Evolutionary conservation across 2,113 vertebrate species (phyloP).

Genomic region (Atractosteus spatula): DNA sequence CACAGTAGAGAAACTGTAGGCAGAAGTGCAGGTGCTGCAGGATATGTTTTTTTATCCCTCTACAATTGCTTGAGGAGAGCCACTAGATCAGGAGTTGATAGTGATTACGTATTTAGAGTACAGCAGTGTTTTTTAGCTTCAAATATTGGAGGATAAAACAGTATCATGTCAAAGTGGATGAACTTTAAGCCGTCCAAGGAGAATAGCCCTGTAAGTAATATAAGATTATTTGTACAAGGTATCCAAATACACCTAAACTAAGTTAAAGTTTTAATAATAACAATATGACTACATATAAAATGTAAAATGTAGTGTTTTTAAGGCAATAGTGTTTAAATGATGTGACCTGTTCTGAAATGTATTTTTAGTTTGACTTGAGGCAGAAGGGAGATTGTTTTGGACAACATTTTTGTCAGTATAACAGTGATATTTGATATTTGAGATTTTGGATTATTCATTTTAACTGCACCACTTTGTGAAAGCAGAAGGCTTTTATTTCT

Average conservation of each 20-base stretch:
- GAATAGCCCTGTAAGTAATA: slow-evolving; percentile 65
- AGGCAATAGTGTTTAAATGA: too few relatives aligned
- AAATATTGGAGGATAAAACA: slow-evolving; percentile 8
- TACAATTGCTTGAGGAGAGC: slow-evolving; percentile 9
- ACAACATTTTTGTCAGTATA: neutral
- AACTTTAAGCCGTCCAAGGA: slow-evolving; percentile 69
- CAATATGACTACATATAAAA: too few relatives aligned
- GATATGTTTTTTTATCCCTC: neutral
- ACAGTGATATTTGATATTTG: too few relatives aligned
- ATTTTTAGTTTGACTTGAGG: neutral
- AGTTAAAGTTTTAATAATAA: too few relatives aligned
- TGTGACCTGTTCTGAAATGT: too few relatives aligned
- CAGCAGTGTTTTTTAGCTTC: neutral
- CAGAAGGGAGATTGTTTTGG: neutral
- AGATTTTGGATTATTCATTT: too few relatives aligned
- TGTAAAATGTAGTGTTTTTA: too few relatives aligned
- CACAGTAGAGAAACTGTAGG: neutral
- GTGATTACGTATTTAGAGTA: neutral
- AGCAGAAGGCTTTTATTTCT: neutral
- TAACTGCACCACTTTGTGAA: neutral
- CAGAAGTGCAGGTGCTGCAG: neutral
- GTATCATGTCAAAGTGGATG: slow-evolving; percentile 72
- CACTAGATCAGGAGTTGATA: neutral
- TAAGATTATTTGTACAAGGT: neutral
- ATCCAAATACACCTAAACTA: neutral